Base-by-base conservation (phyloP, 2,888 invertebrate species). In the Artemia sinica region DNA sequence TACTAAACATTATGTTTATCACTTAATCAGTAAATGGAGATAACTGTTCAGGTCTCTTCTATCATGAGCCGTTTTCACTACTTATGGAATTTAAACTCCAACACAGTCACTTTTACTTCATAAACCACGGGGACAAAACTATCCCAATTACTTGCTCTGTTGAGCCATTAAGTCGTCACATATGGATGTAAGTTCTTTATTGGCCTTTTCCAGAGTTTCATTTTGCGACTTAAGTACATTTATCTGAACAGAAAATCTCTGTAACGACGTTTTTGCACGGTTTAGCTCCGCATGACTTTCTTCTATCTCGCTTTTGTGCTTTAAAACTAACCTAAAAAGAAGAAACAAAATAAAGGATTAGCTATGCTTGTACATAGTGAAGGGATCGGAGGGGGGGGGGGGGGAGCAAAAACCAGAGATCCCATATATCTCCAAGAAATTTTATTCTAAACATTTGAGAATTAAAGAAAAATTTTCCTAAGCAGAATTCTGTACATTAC, bases 141-240 rank as follows among this genome's bases (percentile, higher is more conserved):
- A 10, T n/a, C 63, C 28, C 63, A 18, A 58, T 10, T n/a, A 28
- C n/a, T 58, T n/a, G n/a, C 63, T 28, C 63, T 18, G n/a, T 58
- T 58, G 63, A n/a, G 63, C 63, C 63, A 58, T 28, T 8, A 58
- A 28, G 9, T 28, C 63, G 10, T 58, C 63, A 10, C 63, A 58
- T n/a, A 58, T 58, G 63, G 63, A n/a, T 9, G 63, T 58, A 9
- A 58, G 63, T 58, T 58, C 63, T 28, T 58, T 28, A 28, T 58
- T 58, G 28, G n/a, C 28, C 14, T 58, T 58, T 58, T 58, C 28
- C 11, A 58, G 63, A 8, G 28, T 58, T 58, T 58, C 63, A 10
- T 58, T 58, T n/a, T n/a, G 14, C n/a, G 14, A 18, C 63, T 58
- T 28, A 9, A 58, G 63, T 28, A 18, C 14, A 28, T 28, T 58